These are phyloP conservation scores for Meleagris gallopavo DNA, from an alignment of 2,113 vertebrate species.

Conservation along the genomic window DNA sequence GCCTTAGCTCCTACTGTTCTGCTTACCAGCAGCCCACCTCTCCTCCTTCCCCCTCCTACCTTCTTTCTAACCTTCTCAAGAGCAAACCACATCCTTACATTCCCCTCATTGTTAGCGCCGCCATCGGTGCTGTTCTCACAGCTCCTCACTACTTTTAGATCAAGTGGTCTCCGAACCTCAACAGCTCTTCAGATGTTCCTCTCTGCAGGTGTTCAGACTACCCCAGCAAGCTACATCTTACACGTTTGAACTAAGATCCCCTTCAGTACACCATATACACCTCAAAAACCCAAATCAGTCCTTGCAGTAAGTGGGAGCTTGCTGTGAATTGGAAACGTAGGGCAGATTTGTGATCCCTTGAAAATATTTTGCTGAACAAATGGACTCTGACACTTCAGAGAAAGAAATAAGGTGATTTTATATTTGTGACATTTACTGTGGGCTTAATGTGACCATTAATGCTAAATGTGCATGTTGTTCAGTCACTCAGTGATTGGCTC, in stretches of 20 bases:
- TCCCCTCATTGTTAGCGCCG: conserved; percentile 28
- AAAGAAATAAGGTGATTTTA: not conserved
- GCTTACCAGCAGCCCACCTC: conserved; percentile 46
- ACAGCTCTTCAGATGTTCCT: not conserved
- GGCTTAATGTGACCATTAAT: not conserved
- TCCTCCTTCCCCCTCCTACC: conserved; percentile 30
- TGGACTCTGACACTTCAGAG: not conserved
- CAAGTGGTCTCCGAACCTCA: conserved; percentile 11
- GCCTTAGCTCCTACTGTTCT: not conserved
- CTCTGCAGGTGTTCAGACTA: conserved; percentile 8
- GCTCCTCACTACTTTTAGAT: conserved; percentile 14
- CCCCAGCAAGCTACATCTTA: not conserved
- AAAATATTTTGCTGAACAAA: not conserved
- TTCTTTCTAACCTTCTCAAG: conserved; percentile 46
- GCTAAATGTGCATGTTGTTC: not conserved
- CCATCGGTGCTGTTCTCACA: not conserved
- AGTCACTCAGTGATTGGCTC: not conserved
- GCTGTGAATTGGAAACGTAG: not conserved
- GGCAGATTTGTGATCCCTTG: not conserved
- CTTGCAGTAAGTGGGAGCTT: not conserved
- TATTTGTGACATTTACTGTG: not conserved
- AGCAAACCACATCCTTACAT: conserved; percentile 66
- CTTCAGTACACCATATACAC: not conserved
- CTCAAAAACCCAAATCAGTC: not conserved
- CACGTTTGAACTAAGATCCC: not conserved